Conservation (phyloP, 1,140 invertebrate genomes). For the Drosophila biarmipes region DNA sequence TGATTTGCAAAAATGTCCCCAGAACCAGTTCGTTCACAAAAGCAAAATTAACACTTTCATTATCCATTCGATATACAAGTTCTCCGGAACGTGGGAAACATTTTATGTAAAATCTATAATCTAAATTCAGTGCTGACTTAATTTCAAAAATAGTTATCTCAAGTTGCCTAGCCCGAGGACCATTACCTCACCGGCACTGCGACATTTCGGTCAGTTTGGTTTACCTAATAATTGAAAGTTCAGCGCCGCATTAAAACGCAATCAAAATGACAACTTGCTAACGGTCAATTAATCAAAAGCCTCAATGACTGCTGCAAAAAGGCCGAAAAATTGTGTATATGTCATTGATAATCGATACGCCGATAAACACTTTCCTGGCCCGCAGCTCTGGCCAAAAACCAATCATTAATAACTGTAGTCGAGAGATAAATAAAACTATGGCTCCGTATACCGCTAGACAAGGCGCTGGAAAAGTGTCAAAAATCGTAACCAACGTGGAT, state of each 20-base stretch:
- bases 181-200: constrained; percentile 36
- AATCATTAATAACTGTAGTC: constrained; percentile 50
- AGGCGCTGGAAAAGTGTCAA: constrained; percentile 55
- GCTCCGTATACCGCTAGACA: constrained; percentile 37
- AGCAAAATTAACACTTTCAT: constrained; percentile 21
- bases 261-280: constrained; percentile 71
- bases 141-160: background rate
- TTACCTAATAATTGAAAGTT: constrained; percentile 65
- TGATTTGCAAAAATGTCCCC: constrained; percentile 14
- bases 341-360: constrained; percentile 67
- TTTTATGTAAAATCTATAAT: constrained; percentile 2
- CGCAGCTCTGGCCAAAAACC: constrained; percentile 33
- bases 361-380: constrained; percentile 61
- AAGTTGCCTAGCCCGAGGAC: constrained; percentile 2
- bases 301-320: constrained; percentile 12
- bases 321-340: constrained; percentile 27
- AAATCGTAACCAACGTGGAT: constrained; percentile 40
- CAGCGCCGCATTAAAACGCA: constrained; percentile 59
- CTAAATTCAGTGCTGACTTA: background rate
- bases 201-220: constrained; percentile 42
- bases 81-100: constrained; percentile 33
- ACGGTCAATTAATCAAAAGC: constrained; percentile 48
- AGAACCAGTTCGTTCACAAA: constrained; percentile 20
- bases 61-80: constrained; percentile 17
- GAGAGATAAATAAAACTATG: constrained; percentile 33